A percentile compares a stretch with the other conserved stretches of the same genome.
Evolutionary conservation across 1,140 invertebrate species (phyloP).

Genomic region (Brachionus manjavacas): DNA sequence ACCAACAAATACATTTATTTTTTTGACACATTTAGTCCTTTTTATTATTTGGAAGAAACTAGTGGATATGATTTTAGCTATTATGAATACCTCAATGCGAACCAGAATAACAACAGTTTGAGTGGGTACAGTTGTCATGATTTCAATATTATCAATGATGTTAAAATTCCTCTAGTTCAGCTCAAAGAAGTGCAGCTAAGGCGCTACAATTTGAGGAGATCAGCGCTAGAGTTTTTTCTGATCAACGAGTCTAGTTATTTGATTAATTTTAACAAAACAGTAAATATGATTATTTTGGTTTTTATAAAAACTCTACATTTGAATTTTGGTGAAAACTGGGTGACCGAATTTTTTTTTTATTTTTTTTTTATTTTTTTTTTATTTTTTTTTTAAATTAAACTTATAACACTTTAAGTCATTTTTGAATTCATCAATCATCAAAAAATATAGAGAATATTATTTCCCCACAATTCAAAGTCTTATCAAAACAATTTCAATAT

Average conservation of each 20-base stretch:
- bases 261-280: conserved; percentile 66
- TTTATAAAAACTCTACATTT: neutral
- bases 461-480: no score
- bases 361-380: no score
- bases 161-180: conserved; percentile 61
- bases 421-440: no score
- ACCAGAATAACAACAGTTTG: neutral
- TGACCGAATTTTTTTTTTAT: neutral
- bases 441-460: no score
- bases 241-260: conserved; percentile 68
- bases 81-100: neutral
- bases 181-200: conserved; percentile 65
- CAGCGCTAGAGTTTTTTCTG: conserved; percentile 66
- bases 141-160: conserved; percentile 52
- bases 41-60: conserved; percentile 43
- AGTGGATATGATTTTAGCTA: conserved; percentile 39
- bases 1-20: conserved; percentile 66
- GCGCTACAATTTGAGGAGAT: conserved; percentile 64
- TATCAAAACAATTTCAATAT: no score
- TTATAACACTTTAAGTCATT: no score
- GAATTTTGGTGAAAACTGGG: no score
- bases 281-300: conserved; percentile 47
- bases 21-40: conserved; percentile 61
- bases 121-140: conserved; percentile 4
- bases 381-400: no score